Percentiles rank a stretch among this genome's conserved stretches.
phyloP scores from a whole-genome alignment of 2,888 invertebrate genomes.

The Stictocephala bisonia region DNA sequence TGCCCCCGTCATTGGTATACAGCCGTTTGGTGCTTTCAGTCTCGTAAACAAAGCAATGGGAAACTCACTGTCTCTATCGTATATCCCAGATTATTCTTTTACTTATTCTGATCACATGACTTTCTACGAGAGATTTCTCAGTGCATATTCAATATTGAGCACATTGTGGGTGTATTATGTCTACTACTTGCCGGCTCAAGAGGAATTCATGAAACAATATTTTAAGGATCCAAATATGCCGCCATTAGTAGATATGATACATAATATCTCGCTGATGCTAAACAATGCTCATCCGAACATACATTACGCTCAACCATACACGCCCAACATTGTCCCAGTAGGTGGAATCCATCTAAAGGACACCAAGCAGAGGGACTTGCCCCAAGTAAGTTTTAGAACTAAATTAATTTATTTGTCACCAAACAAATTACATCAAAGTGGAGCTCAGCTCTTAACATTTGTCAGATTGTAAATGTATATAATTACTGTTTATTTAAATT shows the following conservation, averaged over 20 bases:
- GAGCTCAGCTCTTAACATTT: too few relatives aligned
- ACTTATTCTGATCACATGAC: constrained; percentile 46
- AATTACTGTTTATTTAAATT: too few relatives aligned
- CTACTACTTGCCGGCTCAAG: constrained; percentile 47
- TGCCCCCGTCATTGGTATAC: constrained; percentile 49
- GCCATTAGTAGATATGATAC: constrained; percentile 39
- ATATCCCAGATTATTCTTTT: constrained; percentile 43
- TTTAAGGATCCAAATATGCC: constrained; percentile 47
- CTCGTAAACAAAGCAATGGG: constrained; percentile 46
- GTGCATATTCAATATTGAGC: constrained; percentile 36
- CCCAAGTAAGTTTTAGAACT: too few relatives aligned
- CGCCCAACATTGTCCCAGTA: constrained; percentile 43
- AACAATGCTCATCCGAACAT: constrained; percentile 39
- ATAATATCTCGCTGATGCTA: constrained; percentile 30
- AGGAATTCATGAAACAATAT: constrained; percentile 42
- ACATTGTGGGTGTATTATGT: constrained; percentile 35
- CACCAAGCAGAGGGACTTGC: too few relatives aligned
- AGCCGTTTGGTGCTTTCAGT: constrained; percentile 45
- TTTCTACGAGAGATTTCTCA: constrained; percentile 46
- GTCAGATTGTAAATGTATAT: too few relatives aligned
- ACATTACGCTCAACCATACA: constrained; percentile 38
- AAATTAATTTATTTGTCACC: too few relatives aligned
- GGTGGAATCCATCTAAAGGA: constrained; percentile 50
- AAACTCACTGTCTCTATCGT: constrained; percentile 47
- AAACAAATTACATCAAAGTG: too few relatives aligned